Percentiles rank a stretch among this genome's conserved stretches.
Conservation (phyloP, 2,888 invertebrate species). For the Lasioglossum marginatum region DNA sequence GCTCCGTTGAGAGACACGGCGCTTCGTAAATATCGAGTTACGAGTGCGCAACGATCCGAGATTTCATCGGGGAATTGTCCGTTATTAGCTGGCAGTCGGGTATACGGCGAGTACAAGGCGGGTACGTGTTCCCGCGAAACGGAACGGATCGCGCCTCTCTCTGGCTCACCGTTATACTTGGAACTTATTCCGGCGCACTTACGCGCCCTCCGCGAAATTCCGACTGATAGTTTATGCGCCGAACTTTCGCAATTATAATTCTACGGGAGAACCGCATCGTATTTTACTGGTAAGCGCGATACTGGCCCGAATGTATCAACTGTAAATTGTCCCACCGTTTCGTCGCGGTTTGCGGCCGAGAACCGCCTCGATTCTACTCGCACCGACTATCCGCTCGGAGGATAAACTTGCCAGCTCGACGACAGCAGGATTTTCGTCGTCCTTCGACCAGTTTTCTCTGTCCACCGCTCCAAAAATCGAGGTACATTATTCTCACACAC, state of each 20-base stretch:
- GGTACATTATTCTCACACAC: background rate
- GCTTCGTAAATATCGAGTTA: constrained; percentile 60
- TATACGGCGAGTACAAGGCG: background rate
- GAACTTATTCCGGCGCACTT: constrained; percentile 2
- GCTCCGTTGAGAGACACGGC: background rate
- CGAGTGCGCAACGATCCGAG: constrained; percentile 52
- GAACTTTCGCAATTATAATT: constrained; percentile 59
- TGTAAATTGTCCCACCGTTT: constrained; percentile 36
- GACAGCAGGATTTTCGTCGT: background rate
- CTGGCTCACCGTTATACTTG: constrained; percentile 13
- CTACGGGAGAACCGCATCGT: constrained; percentile 39
- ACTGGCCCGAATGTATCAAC: constrained; percentile 21
- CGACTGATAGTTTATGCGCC: constrained; percentile 40
- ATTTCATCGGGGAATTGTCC: constrained; percentile 60
- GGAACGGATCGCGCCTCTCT: constrained; percentile 21
- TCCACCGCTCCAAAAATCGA: background rate
- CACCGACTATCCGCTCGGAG: background rate
- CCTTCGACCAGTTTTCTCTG: background rate
- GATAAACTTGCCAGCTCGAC: background rate
- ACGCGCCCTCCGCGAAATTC: background rate
- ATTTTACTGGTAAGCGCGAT: constrained; percentile 36
- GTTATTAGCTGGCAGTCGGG: constrained; percentile 48
- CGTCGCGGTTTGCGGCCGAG: constrained; percentile 12
- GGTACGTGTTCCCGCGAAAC: constrained; percentile 8
- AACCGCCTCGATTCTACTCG: constrained; percentile 30